Evolutionary conservation across 2,113 vertebrate genomes (phyloP).

Genomic region (Neomonachus schauinslandi): DNA sequence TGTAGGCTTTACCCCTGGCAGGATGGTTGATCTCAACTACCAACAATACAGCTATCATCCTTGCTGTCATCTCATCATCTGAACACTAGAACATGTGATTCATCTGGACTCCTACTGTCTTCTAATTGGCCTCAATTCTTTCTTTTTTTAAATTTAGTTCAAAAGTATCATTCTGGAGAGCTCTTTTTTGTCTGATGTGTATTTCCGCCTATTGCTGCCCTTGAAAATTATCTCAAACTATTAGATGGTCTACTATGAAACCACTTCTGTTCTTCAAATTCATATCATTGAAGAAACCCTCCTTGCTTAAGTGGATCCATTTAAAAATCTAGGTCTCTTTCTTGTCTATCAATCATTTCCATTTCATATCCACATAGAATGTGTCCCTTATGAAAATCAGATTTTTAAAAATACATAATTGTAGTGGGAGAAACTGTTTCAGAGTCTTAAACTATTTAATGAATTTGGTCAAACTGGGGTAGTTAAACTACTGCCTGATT

Average conservation of each 20-base stretch:
- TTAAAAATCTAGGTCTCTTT: constrained; percentile 5
- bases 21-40: too few relatives aligned
- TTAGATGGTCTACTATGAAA: background rate
- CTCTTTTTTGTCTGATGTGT: background rate
- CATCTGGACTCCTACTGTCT: background rate
- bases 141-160: background rate
- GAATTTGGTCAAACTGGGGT: background rate
- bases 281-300: background rate
- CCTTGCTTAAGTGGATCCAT: background rate
- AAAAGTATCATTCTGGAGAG: background rate
- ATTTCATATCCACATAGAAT: background rate
- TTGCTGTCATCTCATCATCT: background rate
- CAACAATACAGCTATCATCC: background rate
- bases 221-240: constrained; percentile 28
- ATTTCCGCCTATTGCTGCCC: constrained; percentile 16
- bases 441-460: constrained; percentile 7
- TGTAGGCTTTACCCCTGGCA: background rate
- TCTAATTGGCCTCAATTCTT: background rate
- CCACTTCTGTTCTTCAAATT: constrained; percentile 31
- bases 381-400: constrained; percentile 11
- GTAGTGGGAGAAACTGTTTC: background rate
- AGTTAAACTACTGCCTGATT: background rate
- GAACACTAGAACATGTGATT: background rate
- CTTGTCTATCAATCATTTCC: background rate
- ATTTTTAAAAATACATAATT: constrained; percentile 24